A percentile compares a stretch with the other conserved stretches of the same genome.
phyloP scores from a whole-genome alignment of 2,113 vertebrate genomes.

The rabbit (Oryctolagus cuniculus) region mOryCun1.1 NC_091453.1:132178001-132178500 shows the following conservation, averaged over 20 bases:
- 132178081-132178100: constrained; percentile 43
- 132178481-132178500: constrained; percentile 58
- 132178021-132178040: constrained; percentile 96
- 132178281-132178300: constrained; percentile 42
- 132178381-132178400: constrained; percentile 60
- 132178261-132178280: constrained; percentile 78
- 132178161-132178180: constrained; percentile 62
- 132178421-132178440: constrained; percentile 64
- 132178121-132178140: constrained; percentile 59
- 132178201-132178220: constrained; percentile 55
- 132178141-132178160: constrained; percentile 70
- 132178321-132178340: constrained; percentile 74
- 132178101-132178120: constrained; percentile 53
- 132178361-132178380: constrained; percentile 54
- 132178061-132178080: constrained; percentile 30
- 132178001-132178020: constrained; percentile 96
- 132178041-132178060: constrained; percentile 93
- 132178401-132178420: constrained; percentile 65
- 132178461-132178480: constrained; percentile 69
- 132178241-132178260: constrained; percentile 51
- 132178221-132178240: constrained; percentile 65
- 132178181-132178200: constrained; percentile 73
- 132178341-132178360: constrained; percentile 51
- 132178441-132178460: constrained; percentile 63
- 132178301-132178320: constrained; percentile 64